phyloP scores from a whole-genome alignment of 2,888 invertebrate genomes.

The Diaperis boleti region DNA sequence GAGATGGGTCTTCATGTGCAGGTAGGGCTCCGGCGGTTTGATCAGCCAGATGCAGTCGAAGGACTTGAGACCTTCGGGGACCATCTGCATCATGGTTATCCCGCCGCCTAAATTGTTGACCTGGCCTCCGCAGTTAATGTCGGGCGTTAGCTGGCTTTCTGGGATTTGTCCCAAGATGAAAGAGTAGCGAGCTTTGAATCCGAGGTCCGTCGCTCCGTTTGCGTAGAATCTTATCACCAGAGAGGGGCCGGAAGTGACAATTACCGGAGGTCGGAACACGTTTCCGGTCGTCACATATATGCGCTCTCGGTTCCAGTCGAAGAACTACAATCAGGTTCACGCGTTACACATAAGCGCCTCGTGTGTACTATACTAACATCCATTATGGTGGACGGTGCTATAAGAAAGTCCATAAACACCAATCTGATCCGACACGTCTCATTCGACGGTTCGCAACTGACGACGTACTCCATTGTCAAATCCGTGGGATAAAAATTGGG shows the following conservation, averaged over 20 bases:
- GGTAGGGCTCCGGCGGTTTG: constrained; percentile 73
- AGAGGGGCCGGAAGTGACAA: constrained; percentile 74
- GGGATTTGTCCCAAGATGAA: constrained; percentile 51
- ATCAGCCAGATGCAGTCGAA: constrained; percentile 82
- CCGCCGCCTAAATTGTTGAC: constrained; percentile 78
- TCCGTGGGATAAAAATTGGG: constrained; percentile 77
- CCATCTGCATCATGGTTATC: constrained; percentile 83
- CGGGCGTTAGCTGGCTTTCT: constrained; percentile 48
- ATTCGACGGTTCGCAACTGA: constrained; percentile 67
- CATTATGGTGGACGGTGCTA: constrained; percentile 74
- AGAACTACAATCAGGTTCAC: constrained; percentile 67
- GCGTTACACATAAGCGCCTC: too few species aligned
- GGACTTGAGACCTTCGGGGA: constrained; percentile 68
- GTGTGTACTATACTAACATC: constrained; percentile 70
- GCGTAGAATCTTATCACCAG: constrained; percentile 76
- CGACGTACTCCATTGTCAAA: constrained; percentile 74
- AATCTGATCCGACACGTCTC: constrained; percentile 73
- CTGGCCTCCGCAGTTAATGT: constrained; percentile 75
- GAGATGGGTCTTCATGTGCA: constrained; percentile 77
- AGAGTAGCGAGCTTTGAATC: constrained; percentile 73
- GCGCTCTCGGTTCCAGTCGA: constrained; percentile 76
- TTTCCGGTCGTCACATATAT: constrained; percentile 75
- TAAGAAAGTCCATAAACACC: constrained; percentile 77
- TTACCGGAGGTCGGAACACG: constrained; percentile 76
- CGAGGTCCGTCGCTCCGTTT: constrained; percentile 76